Evolutionary conservation across 2,888 invertebrate species (phyloP), one percentile per base, ranked within the genome.

Genomic region (Hyppa rectilinea): DNA sequence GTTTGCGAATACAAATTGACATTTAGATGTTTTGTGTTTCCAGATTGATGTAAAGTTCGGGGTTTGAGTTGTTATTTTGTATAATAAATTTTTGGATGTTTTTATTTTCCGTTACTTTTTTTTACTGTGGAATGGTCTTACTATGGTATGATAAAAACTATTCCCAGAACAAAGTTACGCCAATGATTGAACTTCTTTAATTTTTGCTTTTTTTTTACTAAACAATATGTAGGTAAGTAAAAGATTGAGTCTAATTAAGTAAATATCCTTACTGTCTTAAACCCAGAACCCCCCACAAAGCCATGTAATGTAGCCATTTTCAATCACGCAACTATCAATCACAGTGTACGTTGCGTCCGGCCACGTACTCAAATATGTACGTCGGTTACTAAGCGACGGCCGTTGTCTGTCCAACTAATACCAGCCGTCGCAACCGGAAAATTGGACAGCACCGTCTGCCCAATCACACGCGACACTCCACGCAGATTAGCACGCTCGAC

Each of bases 401-500:
- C 87, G 92, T 92, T 93, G 93, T 93, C 92, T 90, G 92, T 85
- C 86, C 88, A 92, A 93, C 93, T 94, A 94, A 93, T 94, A 92
- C 89, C 87, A 83, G 81, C 87, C 88, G 90, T 91, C 88, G 92
- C 90, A 80, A 92, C 94, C 94, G 95, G 95, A 95, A 95, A 95
- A 96, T 96, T 95, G 95, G 93, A 95, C 95, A 92, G 90, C 91
- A 90, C 88, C 90, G 93, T 92, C 92, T 93, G 92, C 90, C 94
- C 95, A 95, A 96, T 96, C 95, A 95, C 91, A 95, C 91, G 94
- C 94, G 94, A 94, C 95, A 93, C 94, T 93, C 95, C 89, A 93
- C 93, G 93, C 94, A 95, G 95, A 96, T 96, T 95, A 95, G 95
- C 92, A 91, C 92, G 91, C 89, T 93, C 92, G 89, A 88, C 92